phyloP scores from a whole-genome alignment of 1,140 invertebrate genomes.

The Drosophila pandora region DNA sequence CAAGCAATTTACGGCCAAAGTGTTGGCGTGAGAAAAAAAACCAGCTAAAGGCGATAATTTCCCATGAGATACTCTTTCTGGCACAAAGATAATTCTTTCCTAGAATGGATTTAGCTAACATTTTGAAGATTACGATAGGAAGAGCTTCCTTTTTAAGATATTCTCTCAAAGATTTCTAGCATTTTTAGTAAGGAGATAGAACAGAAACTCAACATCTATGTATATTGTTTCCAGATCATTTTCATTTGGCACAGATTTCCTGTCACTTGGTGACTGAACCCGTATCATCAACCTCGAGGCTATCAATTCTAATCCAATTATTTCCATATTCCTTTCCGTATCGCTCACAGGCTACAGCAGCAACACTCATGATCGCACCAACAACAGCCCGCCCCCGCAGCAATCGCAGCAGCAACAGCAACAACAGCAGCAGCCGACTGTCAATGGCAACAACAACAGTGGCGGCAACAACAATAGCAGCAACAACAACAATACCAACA shows the following conservation, averaged over 20 bases:
- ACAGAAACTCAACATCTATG: too few species aligned
- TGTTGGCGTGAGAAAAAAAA: slow-evolving; percentile 25
- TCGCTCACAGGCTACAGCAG: slow-evolving; percentile 59
- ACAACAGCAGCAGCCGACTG: slow-evolving; percentile 50
- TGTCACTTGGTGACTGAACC: neutral
- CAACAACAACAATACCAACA: slow-evolving; percentile 52
- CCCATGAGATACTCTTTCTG: neutral
- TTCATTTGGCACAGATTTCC: neutral
- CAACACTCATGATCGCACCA: slow-evolving; percentile 63
- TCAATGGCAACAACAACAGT: slow-evolving; percentile 39
- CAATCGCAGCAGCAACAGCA: slow-evolving; percentile 56
- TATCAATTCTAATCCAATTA: slow-evolving; percentile 18
- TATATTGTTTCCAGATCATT: neutral
- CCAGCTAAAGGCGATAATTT: neutral
- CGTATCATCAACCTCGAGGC: neutral
- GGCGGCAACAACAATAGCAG: slow-evolving; percentile 23
- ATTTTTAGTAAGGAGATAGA: too few species aligned
- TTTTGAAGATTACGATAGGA: too few species aligned
- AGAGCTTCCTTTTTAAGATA: too few species aligned
- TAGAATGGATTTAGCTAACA: neutral
- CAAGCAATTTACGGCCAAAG: slow-evolving; percentile 13
- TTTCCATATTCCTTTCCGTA: neutral
- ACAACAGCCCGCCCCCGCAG: slow-evolving; percentile 70
- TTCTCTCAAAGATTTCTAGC: too few species aligned
- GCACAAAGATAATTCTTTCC: neutral